These are phyloP conservation scores for Drosophila birchii DNA, from an alignment of 2,888 invertebrate species.

Conservation along the genomic window DNA sequence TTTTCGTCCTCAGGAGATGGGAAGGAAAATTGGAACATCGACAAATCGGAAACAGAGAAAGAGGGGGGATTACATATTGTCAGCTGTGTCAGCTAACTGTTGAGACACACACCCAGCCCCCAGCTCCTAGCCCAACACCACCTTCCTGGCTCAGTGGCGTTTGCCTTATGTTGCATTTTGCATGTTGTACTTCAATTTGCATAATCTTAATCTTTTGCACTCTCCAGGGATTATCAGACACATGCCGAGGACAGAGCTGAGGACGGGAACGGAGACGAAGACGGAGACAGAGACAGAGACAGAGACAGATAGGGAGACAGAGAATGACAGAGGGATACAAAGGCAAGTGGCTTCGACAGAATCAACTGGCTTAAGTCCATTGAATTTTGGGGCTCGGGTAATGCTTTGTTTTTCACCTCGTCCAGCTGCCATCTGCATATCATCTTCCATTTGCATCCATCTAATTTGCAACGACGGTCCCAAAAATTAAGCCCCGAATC, in stretches of 20 bases:
- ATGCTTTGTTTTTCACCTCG: background rate
- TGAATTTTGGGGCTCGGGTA: conserved; percentile 9
- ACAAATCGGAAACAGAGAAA: conserved; percentile 1
- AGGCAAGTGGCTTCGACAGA: conserved; percentile 14
- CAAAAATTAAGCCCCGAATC: background rate
- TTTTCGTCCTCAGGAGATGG: background rate
- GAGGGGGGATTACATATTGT: conserved; percentile 31
- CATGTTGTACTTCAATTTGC: conserved; percentile 75
- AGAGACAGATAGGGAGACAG: background rate
- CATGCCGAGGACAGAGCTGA: conserved; percentile 31
- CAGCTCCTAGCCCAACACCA: background rate
- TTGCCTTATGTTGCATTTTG: conserved; percentile 74
- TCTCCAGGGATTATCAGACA: conserved; percentile 59
- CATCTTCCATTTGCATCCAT: conserved; percentile 4
- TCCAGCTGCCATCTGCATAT: background rate
- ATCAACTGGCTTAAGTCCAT: conserved; percentile 20
- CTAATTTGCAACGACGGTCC: background rate
- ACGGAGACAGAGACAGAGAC: background rate
- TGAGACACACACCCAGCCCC: conserved; percentile 6
- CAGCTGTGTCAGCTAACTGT: conserved; percentile 41
- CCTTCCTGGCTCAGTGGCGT: conserved; percentile 18
- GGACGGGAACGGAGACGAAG: background rate
- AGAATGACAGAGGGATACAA: conserved; percentile 5
- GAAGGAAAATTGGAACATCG: background rate
- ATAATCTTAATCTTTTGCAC: conserved; percentile 75